Conservation (phyloP, 2,113 vertebrate genomes). For the Laticauda colubrina region DNA sequence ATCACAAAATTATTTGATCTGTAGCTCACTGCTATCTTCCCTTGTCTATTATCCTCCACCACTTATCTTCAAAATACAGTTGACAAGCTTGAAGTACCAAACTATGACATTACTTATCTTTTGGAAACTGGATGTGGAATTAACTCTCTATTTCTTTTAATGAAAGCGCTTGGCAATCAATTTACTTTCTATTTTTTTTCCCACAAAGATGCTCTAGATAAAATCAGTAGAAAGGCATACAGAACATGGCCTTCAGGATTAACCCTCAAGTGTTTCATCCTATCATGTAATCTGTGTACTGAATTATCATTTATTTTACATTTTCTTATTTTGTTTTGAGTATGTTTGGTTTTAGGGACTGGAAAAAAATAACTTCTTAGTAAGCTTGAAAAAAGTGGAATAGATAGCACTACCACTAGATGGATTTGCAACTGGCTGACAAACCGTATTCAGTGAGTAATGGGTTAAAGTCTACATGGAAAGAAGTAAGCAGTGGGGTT, state of each 20-base stretch:
- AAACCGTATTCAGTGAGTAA: too few species aligned
- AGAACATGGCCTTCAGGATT: neutral
- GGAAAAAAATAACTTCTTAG: neutral
- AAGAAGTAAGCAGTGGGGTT: too few species aligned
- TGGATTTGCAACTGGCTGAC: too few species aligned
- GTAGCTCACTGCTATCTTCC: neutral
- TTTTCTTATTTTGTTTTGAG: neutral
- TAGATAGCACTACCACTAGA: too few species aligned
- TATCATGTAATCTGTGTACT: neutral
- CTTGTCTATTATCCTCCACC: neutral
- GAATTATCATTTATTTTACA: neutral
- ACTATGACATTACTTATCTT: neutral
- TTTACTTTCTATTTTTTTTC: neutral
- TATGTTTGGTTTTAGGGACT: neutral
- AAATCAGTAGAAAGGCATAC: neutral
- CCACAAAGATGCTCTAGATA: neutral
- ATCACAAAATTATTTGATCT: neutral
- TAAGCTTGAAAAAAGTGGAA: too few species aligned
- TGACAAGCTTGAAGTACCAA: neutral
- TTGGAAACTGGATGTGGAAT: neutral
- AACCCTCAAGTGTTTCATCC: neutral
- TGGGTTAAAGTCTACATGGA: too few species aligned
- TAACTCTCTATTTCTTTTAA: conserved; percentile 12
- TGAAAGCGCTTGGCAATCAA: neutral
- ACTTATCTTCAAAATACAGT: neutral